Conservation (phyloP, 1,140 invertebrate species). For the Meloidogyne hapla region DNA sequence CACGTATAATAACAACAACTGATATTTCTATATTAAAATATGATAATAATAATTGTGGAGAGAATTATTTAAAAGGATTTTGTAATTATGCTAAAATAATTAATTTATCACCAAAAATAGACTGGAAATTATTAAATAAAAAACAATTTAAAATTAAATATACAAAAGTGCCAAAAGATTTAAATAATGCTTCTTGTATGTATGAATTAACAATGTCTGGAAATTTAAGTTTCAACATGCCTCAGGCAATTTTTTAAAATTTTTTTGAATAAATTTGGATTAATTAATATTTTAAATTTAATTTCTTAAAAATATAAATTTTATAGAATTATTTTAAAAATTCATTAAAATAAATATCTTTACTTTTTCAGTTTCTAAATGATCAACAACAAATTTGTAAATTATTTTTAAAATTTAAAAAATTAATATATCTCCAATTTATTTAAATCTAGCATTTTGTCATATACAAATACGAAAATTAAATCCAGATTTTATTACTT, state of each 20-base stretch:
- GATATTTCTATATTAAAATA: neutral
- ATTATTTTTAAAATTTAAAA: neutral
- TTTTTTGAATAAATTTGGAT: too few species aligned
- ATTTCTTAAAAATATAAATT: neutral
- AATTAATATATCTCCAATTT: neutral
- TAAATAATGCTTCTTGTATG: conserved; percentile 42
- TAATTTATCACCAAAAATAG: neutral
- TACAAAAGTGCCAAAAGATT: conserved; percentile 29
- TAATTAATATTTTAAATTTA: neutral
- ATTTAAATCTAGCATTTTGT: conserved; percentile 52
- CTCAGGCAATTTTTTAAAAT: too few species aligned
- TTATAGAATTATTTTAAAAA: neutral
- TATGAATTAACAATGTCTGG: conserved; percentile 31
- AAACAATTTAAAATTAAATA: conserved; percentile 4
- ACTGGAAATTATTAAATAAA: neutral
- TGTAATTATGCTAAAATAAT: neutral
- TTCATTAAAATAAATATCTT: neutral
- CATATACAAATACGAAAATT: conserved; percentile 51
- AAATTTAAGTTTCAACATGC: neutral
- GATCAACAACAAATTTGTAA: conserved; percentile 7
- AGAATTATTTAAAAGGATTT: conserved; percentile 4
- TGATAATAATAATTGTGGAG: neutral
- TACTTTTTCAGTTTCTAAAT: neutral
- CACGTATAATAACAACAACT: neutral
- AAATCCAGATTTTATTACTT: conserved; percentile 33